Conservation (phyloP, 1,140 invertebrate species). For the Arctopsyche grandis region DNA sequence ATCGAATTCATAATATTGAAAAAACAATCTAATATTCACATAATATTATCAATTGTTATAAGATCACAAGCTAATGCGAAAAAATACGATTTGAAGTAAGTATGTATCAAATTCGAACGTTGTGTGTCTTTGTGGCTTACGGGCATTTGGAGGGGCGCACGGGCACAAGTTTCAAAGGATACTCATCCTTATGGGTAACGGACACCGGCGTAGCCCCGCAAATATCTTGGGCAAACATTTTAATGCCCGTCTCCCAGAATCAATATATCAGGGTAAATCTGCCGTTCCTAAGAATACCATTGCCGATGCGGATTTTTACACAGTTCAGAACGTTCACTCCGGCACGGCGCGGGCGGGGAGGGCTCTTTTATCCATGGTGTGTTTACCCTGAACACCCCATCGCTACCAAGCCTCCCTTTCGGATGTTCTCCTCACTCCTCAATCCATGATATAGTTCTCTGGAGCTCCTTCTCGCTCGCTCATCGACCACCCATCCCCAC, state of each 20-base stretch:
- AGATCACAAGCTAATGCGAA: too few relatives aligned
- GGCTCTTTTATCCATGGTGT: slow-evolving; percentile 47
- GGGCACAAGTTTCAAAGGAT: neutral
- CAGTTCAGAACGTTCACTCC: slow-evolving; percentile 15
- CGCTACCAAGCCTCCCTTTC: slow-evolving; percentile 54
- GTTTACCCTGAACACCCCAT: slow-evolving; percentile 54
- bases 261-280: slow-evolving; percentile 45
- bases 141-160: too few relatives aligned
- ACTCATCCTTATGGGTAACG: neutral
- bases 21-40: too few relatives aligned
- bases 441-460: slow-evolving; percentile 24
- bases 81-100: too few relatives aligned
- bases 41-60: too few relatives aligned
- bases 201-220: slow-evolving; percentile 25
- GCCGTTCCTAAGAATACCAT: slow-evolving; percentile 24
- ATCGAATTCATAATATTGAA: too few relatives aligned
- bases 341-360: neutral
- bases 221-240: slow-evolving; percentile 46
- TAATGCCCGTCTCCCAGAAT: slow-evolving; percentile 40
- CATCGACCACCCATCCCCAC: neutral
- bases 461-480: neutral
- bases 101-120: too few relatives aligned
- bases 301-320: slow-evolving; percentile 28
- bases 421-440: slow-evolving; percentile 41
- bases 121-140: too few relatives aligned